phyloP scores from a whole-genome alignment of 1,140 invertebrate species.

The Tetraneura akinire region DNA sequence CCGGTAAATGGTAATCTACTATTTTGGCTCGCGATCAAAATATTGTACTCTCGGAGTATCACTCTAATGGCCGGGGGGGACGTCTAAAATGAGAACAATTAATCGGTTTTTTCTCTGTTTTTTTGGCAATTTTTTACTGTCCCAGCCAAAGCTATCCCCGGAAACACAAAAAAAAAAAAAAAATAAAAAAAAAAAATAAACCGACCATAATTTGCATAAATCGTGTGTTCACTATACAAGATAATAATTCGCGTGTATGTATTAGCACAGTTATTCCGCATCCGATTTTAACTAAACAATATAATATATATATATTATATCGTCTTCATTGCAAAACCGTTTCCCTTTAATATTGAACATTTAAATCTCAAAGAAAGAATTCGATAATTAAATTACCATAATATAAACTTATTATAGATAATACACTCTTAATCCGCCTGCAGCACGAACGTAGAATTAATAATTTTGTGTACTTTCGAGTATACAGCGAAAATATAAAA shows the following conservation, averaged over 20 bases:
- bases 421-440: too few relatives aligned
- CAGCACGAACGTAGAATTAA: too few relatives aligned
- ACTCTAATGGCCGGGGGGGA: neutral
- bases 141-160: constrained; percentile 4
- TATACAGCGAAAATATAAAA: too few relatives aligned
- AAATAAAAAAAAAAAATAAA: constrained; percentile 14
- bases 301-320: too few relatives aligned
- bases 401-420: too few relatives aligned
- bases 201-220: neutral
- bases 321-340: too few relatives aligned
- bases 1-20: constrained; percentile 18
- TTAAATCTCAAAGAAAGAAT: too few relatives aligned
- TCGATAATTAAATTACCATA: too few relatives aligned
- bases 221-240: neutral
- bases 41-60: neutral
- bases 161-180: neutral
- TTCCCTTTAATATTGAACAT: too few relatives aligned
- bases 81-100: constrained; percentile 30
- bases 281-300: neutral
- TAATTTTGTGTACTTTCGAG: too few relatives aligned
- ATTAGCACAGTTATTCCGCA: neutral
- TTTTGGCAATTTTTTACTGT: constrained; percentile 22
- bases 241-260: too few relatives aligned
- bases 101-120: constrained; percentile 2
- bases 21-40: constrained; percentile 35